A percentile compares a stretch with the other conserved stretches of the same genome.
Conservation (phyloP, 2,888 invertebrate species). For the Creontiades dilutus region DNA sequence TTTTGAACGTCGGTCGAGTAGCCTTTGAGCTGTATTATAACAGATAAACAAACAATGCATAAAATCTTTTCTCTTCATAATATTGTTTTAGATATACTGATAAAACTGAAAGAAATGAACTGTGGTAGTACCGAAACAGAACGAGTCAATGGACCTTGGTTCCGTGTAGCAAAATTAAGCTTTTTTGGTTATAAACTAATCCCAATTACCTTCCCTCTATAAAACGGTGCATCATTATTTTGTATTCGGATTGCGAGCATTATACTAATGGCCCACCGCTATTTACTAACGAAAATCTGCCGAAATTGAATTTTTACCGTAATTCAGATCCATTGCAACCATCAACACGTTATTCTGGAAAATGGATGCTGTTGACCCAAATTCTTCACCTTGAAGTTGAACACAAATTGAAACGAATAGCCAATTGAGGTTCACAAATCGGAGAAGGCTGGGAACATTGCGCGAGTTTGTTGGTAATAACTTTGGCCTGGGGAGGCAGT, state of each 20-base stretch:
- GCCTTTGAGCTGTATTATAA: no score
- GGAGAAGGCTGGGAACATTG: constrained; percentile 12
- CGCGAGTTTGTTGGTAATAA: constrained; percentile 62
- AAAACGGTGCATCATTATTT: no score
- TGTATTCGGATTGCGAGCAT: not conserved
- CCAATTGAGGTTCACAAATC: constrained; percentile 56
- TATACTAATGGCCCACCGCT: not conserved
- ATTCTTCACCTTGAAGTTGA: constrained; percentile 48
- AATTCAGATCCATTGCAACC: not conserved
- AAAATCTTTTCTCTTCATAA: no score
- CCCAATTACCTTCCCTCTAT: no score
- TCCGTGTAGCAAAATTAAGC: no score
- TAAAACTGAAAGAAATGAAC: no score
- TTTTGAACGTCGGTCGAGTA: no score
- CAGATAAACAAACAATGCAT: no score
- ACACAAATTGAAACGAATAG: constrained; percentile 52
- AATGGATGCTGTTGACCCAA: constrained; percentile 25
- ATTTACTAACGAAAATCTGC: not conserved
- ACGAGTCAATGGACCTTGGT: no score
- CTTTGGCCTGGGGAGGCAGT: not conserved
- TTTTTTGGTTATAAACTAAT: no score
- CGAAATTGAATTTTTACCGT: not conserved
- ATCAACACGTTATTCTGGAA: not conserved
- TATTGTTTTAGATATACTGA: no score
- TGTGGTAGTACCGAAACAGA: no score